A percentile compares a stretch with the other conserved stretches of the same genome.
Evolutionary conservation across 2,113 vertebrate species (phyloP).

Genomic region (Trinectes maculatus): DNA sequence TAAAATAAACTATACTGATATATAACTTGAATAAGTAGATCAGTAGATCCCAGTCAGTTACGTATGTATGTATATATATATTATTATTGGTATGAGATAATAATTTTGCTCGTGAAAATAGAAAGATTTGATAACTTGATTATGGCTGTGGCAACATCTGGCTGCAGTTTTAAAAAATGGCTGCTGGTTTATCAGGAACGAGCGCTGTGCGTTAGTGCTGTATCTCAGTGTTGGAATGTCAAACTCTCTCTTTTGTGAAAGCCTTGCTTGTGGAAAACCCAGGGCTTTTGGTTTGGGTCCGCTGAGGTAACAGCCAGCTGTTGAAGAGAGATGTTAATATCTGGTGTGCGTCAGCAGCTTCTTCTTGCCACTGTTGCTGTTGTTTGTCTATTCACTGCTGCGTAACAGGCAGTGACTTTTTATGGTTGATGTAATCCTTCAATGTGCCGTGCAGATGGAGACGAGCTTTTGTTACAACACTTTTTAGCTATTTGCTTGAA

Average conservation of each 20-base stretch:
- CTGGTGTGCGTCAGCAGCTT: conserved; percentile 53
- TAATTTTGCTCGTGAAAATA: no score
- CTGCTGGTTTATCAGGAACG: conserved; percentile 68
- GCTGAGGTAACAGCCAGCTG: conserved; percentile 60
- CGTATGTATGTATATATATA: no score
- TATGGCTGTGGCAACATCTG: conserved; percentile 65
- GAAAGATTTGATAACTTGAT: conserved; percentile 56
- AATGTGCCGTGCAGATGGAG: conserved; percentile 75
- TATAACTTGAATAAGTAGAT: neutral
- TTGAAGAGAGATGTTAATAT: conserved; percentile 49
- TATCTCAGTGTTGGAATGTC: conserved; percentile 68
- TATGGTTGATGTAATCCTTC: conserved; percentile 61
- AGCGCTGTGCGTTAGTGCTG: conserved; percentile 56
- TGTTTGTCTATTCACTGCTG: conserved; percentile 66
- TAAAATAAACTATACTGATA: neutral
- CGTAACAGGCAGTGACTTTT: conserved; percentile 64
- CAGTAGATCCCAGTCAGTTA: neutral
- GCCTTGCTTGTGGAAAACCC: conserved; percentile 60
- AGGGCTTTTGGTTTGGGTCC: conserved; percentile 38
- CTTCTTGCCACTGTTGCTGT: conserved; percentile 63
- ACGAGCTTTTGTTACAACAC: conserved; percentile 46
- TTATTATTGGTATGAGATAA: no score
- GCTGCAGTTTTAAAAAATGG: conserved; percentile 74
- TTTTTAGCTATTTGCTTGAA: neutral
- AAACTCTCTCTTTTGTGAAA: conserved; percentile 57